phyloP scores from a whole-genome alignment of 2,888 invertebrate species.

The Dorcus hopei region DNA sequence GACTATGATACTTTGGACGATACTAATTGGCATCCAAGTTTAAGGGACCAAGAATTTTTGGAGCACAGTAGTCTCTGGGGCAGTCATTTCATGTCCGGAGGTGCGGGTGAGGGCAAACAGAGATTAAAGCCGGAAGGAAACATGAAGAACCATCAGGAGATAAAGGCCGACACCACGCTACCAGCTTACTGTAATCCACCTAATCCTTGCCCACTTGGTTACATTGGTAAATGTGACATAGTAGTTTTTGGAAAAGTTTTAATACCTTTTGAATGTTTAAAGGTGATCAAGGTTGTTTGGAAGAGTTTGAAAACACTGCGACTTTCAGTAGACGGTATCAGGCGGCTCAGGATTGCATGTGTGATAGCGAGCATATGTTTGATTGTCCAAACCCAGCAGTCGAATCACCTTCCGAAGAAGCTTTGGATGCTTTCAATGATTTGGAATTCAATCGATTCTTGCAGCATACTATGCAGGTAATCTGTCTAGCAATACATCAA shows the following conservation, averaged over 20 bases:
- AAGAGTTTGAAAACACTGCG: slow-evolving; percentile 91
- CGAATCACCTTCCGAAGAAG: slow-evolving; percentile 37
- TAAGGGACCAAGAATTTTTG: slow-evolving; percentile 83
- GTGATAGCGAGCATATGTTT: slow-evolving; percentile 97
- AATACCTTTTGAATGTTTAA: slow-evolving; percentile 9
- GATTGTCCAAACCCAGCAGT: slow-evolving; percentile 69
- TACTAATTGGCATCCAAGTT: slow-evolving; percentile 67
- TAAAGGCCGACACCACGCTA: slow-evolving; percentile 87
- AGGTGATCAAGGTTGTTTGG: slow-evolving; percentile 83
- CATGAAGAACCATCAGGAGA: slow-evolving; percentile 64
- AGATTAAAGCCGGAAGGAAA: slow-evolving; percentile 57
- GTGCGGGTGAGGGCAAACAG: slow-evolving; percentile 75
- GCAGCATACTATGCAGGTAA: slow-evolving; percentile 55
- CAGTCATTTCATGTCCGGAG: slow-evolving; percentile 72
- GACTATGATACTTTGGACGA: slow-evolving; percentile 66
- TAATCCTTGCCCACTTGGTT: slow-evolving; percentile 96
- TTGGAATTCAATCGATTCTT: slow-evolving; percentile 68
- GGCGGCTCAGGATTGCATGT: slow-evolving; percentile 91
- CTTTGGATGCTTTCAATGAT: slow-evolving; percentile 47
- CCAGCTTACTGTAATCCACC: slow-evolving; percentile 99
- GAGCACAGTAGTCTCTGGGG: slow-evolving; percentile 69
- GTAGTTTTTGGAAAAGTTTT: background rate
- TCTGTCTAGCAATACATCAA: background rate
- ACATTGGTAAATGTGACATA: slow-evolving; percentile 59
- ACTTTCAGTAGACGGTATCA: slow-evolving; percentile 93